Conservation (phyloP, 2,888 invertebrate genomes). For the Apocheima hispidaria region DNA sequence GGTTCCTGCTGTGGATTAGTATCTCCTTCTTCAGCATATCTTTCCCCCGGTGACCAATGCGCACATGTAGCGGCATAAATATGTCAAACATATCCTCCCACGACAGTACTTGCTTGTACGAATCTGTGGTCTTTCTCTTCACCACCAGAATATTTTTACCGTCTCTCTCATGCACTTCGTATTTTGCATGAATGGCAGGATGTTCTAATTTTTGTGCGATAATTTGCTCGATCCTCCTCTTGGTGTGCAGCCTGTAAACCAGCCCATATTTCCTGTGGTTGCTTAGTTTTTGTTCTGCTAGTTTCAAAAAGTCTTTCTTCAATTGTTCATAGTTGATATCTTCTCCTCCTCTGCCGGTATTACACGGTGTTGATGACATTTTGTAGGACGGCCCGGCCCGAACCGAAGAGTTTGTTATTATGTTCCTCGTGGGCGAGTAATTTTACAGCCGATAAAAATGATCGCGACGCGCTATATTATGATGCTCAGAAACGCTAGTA, state of each 20-base stretch:
- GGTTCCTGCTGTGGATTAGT: not conserved
- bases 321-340: not conserved
- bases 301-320: not conserved
- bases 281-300: not conserved
- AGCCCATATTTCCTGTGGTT: not conserved
- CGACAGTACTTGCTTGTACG: not conserved
- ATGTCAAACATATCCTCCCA: conserved; percentile 7
- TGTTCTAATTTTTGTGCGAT: not conserved
- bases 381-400: too few species aligned
- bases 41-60: not conserved
- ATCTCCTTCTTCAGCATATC: not conserved
- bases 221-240: not conserved
- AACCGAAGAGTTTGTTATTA: too few species aligned
- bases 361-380: not conserved
- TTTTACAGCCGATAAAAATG: too few species aligned
- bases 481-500: too few species aligned
- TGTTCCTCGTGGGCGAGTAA: too few species aligned
- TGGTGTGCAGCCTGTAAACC: not conserved
- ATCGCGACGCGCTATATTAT: too few species aligned
- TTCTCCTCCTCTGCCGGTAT: not conserved
- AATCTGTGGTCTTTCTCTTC: not conserved
- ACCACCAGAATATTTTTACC: not conserved
- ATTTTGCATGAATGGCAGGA: not conserved
- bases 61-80: not conserved
- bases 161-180: not conserved